Evolutionary conservation across 1,140 invertebrate species (phyloP).

Genomic region (Eciton burchellii): DNA sequence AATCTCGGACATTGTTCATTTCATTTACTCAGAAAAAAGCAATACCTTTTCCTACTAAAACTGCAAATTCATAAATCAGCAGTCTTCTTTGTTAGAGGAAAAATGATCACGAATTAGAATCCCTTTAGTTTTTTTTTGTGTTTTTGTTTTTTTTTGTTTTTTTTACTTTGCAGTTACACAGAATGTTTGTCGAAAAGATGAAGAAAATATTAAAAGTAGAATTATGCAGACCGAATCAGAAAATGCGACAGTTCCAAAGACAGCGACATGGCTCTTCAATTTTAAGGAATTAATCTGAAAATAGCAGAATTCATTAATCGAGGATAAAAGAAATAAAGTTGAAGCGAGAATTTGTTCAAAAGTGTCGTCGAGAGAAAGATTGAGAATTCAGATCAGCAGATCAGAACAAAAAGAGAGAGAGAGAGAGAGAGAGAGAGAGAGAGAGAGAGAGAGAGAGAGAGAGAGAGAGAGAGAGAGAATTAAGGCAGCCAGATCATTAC

Average conservation of each 20-base stretch:
- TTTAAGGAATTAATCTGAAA: conserved; percentile 24
- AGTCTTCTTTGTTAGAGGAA: background rate
- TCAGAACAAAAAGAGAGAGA: conserved; percentile 18
- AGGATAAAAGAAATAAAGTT: conserved; percentile 38
- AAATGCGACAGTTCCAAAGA: conserved; percentile 17
- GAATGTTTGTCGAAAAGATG: background rate
- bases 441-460: conserved; percentile 43
- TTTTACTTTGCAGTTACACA: conserved; percentile 24
- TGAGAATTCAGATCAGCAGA: no score
- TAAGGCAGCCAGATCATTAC: conserved; percentile 20
- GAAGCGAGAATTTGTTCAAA: background rate
- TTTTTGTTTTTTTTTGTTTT: no score
- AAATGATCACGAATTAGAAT: conserved; percentile 22
- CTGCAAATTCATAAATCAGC: background rate
- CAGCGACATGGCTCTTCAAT: conserved; percentile 7
- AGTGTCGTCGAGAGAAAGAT: conserved; percentile 46
- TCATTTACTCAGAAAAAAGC: conserved; percentile 3
- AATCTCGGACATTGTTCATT: conserved; percentile 5
- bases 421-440: conserved; percentile 39
- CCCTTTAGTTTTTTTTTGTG: no score
- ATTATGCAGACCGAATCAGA: conserved; percentile 29
- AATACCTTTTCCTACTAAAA: background rate
- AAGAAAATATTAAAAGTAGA: conserved; percentile 26
- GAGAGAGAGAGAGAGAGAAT: conserved; percentile 41
- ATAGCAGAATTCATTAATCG: conserved; percentile 41